Percentiles rank a stretch among this genome's conserved stretches.
Conservation (phyloP, 2,113 vertebrate species). For the Lepus americanus region DNA sequence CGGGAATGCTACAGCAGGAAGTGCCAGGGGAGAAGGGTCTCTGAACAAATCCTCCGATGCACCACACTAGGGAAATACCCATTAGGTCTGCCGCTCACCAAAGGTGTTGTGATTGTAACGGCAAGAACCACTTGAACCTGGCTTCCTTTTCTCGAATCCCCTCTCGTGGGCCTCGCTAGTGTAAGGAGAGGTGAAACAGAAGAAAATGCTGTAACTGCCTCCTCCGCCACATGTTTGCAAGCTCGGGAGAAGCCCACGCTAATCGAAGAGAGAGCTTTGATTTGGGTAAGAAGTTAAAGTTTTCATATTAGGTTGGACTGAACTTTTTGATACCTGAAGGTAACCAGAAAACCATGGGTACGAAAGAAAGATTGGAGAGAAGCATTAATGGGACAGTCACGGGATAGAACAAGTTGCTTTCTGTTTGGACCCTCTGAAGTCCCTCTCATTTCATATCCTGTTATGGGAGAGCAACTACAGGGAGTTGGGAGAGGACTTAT, state of each 20-base stretch:
- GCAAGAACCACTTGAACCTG: neutral
- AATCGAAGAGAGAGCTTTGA: neutral
- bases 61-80: neutral
- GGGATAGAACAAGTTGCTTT: conserved; percentile 24
- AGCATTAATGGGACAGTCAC: neutral
- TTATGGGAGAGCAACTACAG: neutral
- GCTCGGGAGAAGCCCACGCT: neutral
- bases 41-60: neutral
- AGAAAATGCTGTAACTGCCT: neutral
- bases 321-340: conserved; percentile 30
- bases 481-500: neutral
- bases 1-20: neutral
- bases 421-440: conserved; percentile 23
- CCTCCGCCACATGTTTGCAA: neutral
- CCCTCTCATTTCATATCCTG: neutral
- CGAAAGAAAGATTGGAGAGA: conserved; percentile 8
- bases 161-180: neutral
- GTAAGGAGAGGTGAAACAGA: neutral
- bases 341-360: conserved; percentile 18
- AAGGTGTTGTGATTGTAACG: neutral
- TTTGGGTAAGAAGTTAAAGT: conserved; percentile 48
- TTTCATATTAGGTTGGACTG: conserved; percentile 10
- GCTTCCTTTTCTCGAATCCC: neutral
- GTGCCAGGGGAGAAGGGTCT: neutral
- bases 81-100: neutral